Evolutionary conservation across 2,113 vertebrate genomes (phyloP).

Genomic region (Thalassarche chlororhynchos): DNA sequence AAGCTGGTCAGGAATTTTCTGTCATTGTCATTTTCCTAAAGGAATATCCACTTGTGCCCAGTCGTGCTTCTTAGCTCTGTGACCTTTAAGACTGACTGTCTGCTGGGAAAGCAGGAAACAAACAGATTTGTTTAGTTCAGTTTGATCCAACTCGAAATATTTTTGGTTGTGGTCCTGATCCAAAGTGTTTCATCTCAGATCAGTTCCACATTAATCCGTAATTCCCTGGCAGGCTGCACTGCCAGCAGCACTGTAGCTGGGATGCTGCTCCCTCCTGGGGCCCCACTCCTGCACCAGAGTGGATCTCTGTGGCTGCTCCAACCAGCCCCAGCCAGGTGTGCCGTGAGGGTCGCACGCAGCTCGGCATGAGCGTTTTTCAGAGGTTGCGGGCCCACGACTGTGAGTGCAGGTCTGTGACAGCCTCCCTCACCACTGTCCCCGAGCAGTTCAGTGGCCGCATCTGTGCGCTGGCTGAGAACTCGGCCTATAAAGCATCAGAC

Average conservation of each 20-base stretch:
- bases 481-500: background rate
- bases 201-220: constrained; percentile 41
- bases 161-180: constrained; percentile 39
- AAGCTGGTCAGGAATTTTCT: constrained; percentile 18
- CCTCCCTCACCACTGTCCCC: background rate
- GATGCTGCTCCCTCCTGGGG: background rate
- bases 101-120: constrained; percentile 64
- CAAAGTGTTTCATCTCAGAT: constrained; percentile 58
- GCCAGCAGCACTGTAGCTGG: background rate
- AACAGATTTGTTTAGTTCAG: constrained; percentile 54
- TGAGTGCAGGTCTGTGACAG: background rate
- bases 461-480: background rate
- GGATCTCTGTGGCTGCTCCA: background rate
- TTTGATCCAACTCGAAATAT: constrained; percentile 4
- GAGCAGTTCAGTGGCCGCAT: background rate
- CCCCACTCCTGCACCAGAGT: background rate
- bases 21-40: constrained; percentile 4
- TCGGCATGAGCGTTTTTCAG: background rate
- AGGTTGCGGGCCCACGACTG: rapidly evolving
- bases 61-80: background rate
- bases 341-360: rapidly evolving
- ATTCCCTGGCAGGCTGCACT: constrained; percentile 1
- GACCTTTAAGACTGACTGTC: constrained; percentile 56
- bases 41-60: constrained; percentile 26
- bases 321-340: background rate